Evolutionary conservation across 1,140 invertebrate species (phyloP).

Genomic region (Drosophila mojavensis): DNA sequence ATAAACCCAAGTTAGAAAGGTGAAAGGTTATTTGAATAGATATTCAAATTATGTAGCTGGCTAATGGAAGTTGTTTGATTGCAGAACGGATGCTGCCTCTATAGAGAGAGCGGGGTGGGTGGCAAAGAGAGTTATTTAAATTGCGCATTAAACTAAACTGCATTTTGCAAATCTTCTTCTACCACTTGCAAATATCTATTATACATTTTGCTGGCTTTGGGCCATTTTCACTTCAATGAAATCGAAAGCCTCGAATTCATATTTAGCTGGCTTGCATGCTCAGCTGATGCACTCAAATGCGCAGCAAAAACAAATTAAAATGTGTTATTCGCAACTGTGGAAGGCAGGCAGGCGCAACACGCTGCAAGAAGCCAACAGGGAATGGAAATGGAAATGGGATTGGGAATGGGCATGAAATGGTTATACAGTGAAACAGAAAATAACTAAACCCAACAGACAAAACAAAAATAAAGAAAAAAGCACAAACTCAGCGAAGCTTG

Average conservation of each 20-base stretch:
- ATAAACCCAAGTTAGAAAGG: neutral
- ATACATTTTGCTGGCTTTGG: neutral
- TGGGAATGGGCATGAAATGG: conserved; percentile 30
- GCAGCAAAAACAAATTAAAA: conserved; percentile 74
- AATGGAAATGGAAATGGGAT: conserved; percentile 23
- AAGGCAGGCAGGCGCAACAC: conserved; percentile 49
- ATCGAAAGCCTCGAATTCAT: conserved; percentile 61
- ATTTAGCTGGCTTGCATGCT: conserved; percentile 62
- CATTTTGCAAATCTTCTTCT: neutral
- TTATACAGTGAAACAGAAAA: neutral
- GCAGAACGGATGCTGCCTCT: neutral
- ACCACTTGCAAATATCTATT: conserved; percentile 26
- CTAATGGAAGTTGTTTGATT: conserved; percentile 14
- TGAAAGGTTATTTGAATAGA: conserved; percentile 12
- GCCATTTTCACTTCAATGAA: conserved; percentile 47
- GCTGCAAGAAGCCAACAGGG: conserved; percentile 28
- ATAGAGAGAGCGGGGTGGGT: neutral
- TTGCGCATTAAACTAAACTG: neutral
- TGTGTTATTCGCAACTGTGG: conserved; percentile 69
- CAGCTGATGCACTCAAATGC: conserved; percentile 76
- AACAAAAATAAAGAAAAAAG: conserved; percentile 25
- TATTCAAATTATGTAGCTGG: conserved; percentile 7
- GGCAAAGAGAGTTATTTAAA: neutral
- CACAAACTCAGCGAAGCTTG: conserved; percentile 73
- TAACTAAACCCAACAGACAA: conserved; percentile 17